A percentile compares a stretch with the other conserved stretches of the same genome.
phyloP scores from a whole-genome alignment of 2,888 invertebrate genomes.

The Loripinus fragilis region DNA sequence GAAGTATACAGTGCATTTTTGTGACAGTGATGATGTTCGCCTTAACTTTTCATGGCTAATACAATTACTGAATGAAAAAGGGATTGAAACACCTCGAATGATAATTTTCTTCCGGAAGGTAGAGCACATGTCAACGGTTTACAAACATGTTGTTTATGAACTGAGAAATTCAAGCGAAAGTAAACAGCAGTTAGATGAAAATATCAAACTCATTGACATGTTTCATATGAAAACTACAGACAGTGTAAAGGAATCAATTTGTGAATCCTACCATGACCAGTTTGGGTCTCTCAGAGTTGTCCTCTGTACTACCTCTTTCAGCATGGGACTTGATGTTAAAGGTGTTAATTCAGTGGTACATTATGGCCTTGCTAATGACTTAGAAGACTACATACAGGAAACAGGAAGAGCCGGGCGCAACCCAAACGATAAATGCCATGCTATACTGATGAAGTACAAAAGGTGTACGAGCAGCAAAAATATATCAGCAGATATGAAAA shows the following conservation, averaged over 20 bases:
- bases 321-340: slow-evolving; percentile 51
- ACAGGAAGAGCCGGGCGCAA: too few relatives aligned
- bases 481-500: slow-evolving; percentile 33
- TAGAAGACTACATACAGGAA: slow-evolving; percentile 45
- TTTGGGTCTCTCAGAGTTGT: slow-evolving; percentile 37
- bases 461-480: slow-evolving; percentile 30
- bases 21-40: slow-evolving; percentile 11
- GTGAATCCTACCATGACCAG: slow-evolving; percentile 28
- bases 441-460: slow-evolving; percentile 35
- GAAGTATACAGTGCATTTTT: slow-evolving; percentile 24
- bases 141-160: slow-evolving; percentile 17
- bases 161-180: slow-evolving; percentile 6
- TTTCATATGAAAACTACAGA: too few relatives aligned
- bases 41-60: slow-evolving; percentile 37
- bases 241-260: slow-evolving; percentile 34
- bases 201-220: slow-evolving; percentile 46
- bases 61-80: slow-evolving; percentile 9
- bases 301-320: slow-evolving; percentile 48
- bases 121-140: slow-evolving; percentile 26
- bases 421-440: slow-evolving; percentile 26
- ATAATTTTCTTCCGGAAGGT: slow-evolving; percentile 32
- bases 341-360: slow-evolving; percentile 44
- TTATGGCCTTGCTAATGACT: slow-evolving; percentile 43
- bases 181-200: slow-evolving; percentile 19
- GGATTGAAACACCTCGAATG: slow-evolving; percentile 15